Base-by-base conservation (phyloP, 2,797 vertebrate species). In the Ammospiza maritima region DNA sequence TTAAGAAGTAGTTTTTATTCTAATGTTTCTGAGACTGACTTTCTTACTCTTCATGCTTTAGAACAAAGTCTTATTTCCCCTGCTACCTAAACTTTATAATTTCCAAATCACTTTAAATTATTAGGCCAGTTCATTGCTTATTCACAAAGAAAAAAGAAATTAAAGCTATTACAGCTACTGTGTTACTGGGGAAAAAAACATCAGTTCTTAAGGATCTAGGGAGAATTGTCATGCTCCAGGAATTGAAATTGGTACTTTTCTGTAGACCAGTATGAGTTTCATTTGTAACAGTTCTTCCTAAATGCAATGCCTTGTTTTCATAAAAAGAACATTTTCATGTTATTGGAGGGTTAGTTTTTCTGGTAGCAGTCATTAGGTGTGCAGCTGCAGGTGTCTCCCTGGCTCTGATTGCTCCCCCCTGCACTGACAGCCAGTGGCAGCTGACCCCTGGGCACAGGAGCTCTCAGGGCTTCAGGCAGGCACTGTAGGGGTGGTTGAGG, bases 401-500 rank as follows among this genome's bases (percentile, higher is more conserved):
- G 51, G n/a, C 32, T 53, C 3, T 64, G 57, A 9, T 2, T 34
- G 45, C 29, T 70, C 6, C 16, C 7, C 25, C 23, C 3, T 40
- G 40, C 36, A 11, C 30, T 47, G 56, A 14, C 36, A 90, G 62
- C 34, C 47, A 4, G 56, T 54, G 66, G 62, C 40, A 29, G 27
- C 29, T 57, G 81, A 48, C 26, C 15, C 14, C 25, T 26, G 54
- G 30, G 44, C 38, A 38, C 45, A 66, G 44, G 8, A 60, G 26
- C 18, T 44, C 29, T 6, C 34, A 26, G n/a, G 14, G 11, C 26
- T 83, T 64, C 16, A 27, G 13, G 26, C 69, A 84, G 32, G 42
- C 2, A 2, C 4, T 13, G 5, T 0, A 11, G 47, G 30, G 51
- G 5, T 73, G 60, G 5, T 45, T 51, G 32, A 36, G 44, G 5